Evolutionary conservation across 2,888 invertebrate species (phyloP).

Genomic region (Tenodera sinensis): DNA sequence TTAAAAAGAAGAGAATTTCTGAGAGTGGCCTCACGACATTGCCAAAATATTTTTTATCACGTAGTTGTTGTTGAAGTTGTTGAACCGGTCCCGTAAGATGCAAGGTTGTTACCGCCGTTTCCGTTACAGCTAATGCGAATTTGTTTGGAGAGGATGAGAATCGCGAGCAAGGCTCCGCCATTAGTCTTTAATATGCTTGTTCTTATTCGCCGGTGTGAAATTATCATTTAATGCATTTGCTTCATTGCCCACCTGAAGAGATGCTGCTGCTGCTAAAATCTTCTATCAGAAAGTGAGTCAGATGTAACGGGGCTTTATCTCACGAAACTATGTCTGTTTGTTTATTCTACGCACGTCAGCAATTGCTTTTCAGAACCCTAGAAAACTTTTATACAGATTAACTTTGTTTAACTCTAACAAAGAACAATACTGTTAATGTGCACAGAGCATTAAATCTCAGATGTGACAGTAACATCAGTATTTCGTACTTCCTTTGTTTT

Average conservation of each 20-base stretch:
- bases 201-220: not conserved
- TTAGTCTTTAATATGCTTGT: not conserved
- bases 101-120: not conserved
- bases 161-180: not conserved
- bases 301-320: not conserved
- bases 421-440: not conserved
- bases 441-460: not conserved
- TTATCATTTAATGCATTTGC: not conserved
- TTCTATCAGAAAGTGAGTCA: not conserved
- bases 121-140: not conserved
- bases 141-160: not conserved
- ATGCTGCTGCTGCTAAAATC: not conserved
- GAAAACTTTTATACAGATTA: not conserved
- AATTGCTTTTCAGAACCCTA: not conserved
- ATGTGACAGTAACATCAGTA: no score
- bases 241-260: not conserved
- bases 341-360: not conserved
- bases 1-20: not conserved
- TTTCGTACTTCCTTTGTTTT: no score
- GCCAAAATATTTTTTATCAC: not conserved
- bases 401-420: not conserved
- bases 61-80: not conserved
- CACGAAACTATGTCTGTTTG: not conserved
- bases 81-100: not conserved
- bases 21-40: not conserved